Evolutionary conservation across 2,797 vertebrate genomes (phyloP).

Genomic region (Anas bahamensis): DNA sequence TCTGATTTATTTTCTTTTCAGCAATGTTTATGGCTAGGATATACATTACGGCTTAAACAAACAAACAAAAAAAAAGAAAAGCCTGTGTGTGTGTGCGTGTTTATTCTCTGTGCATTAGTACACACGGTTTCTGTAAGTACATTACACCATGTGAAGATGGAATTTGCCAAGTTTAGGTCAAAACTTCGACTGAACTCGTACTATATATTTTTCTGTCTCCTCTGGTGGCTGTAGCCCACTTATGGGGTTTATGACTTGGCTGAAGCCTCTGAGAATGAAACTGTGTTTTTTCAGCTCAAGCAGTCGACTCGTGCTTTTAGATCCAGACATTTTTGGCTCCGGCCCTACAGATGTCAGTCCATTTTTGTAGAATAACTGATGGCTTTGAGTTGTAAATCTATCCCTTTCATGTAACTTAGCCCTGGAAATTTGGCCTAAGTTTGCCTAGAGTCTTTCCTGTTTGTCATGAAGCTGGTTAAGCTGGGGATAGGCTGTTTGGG

Average conservation of each 20-base stretch:
- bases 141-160: not conserved
- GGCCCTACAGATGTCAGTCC: conserved; percentile 11
- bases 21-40: conserved; percentile 43
- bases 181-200: conserved; percentile 25
- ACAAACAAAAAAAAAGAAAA: conserved; percentile 9
- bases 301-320: conserved; percentile 45
- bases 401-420: not conserved
- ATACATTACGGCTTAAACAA: conserved; percentile 27
- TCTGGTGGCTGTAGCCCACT: conserved; percentile 43
- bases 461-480: not conserved
- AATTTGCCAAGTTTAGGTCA: conserved; percentile 60
- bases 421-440: conserved; percentile 6
- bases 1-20: conserved; percentile 47
- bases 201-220: conserved; percentile 39
- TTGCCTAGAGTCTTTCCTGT: not conserved
- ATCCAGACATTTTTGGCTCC: conserved; percentile 59
- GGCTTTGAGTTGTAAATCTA: conserved; percentile 58
- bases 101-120: conserved; percentile 30
- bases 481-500: not conserved
- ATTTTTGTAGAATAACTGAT: conserved; percentile 44
- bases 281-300: conserved; percentile 49
- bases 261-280: conserved; percentile 47
- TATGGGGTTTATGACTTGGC: conserved; percentile 56
- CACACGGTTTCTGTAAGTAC: not conserved
- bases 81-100: not conserved